Base-by-base conservation (phyloP, 2,888 invertebrate genomes). In the Gortyna flavago region DNA sequence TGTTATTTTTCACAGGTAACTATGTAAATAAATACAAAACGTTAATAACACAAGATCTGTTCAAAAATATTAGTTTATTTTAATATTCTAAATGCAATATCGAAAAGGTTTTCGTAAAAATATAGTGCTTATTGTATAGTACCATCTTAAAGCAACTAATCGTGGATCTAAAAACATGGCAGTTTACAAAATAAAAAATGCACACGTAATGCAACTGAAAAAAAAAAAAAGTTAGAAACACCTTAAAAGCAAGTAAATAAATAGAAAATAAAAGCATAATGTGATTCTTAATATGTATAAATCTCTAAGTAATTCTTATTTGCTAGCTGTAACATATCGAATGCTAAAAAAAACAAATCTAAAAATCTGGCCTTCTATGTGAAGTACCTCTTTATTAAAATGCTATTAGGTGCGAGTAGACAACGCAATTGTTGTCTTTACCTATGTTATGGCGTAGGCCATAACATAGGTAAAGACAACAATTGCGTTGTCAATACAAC, bases 281-380 rank as follows among this genome's bases (percentile, higher is more conserved):
- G 3, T 57, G 62, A 41, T 61, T 54, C 44, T 64, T 80, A 83
- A 67, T 54, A 72, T 18, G 51, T 75, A 81, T 67, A 84, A 62
- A 77, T 75, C 16, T 75, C 29, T 75, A n/a, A n/a, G n/a, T n/a
- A 29, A 57, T 65, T 71, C 51, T 57, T 44, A 75, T 7, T 75
- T 83, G 84, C 74, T 82, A 85, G 68, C 74, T 88, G 85, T 88
- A 88, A 87, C 87, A 88, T 77, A 75, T 74, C 74, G 57, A 69
- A 85, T 77, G 77, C 54, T 38, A 72, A 75, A 80, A 80, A 77
- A 83, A 78, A 75, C 62, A 81, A 69, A 80, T 84, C 73, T 59
- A 80, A 85, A 86, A 87, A 75, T 35, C 67, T 25, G 69, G 68
- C 48, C 72, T 68, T 72, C 35, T 25, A 8, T 65, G 0, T 38